phyloP scores from a whole-genome alignment of 1,140 invertebrate species.

The Sitophilus oryzae region DNA sequence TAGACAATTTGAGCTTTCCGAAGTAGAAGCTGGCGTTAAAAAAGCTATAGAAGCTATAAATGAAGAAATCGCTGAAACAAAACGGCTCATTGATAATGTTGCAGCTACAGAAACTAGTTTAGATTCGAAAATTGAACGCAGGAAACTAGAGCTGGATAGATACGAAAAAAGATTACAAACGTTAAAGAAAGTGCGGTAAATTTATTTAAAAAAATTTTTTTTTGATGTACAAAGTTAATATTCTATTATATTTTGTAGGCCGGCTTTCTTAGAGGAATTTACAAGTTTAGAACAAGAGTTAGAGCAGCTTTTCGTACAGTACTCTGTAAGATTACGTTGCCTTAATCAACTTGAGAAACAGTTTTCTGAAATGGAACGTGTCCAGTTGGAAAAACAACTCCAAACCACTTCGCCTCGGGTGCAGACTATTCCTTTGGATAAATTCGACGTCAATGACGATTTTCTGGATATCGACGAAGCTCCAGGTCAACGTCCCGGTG shows the following conservation, averaged over 20 bases:
- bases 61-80: constrained; percentile 65
- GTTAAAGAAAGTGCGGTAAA: constrained; percentile 83
- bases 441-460: constrained; percentile 21
- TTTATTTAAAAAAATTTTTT: background rate
- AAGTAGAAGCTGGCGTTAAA: constrained; percentile 70
- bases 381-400: constrained; percentile 37
- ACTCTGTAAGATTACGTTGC: constrained; percentile 81
- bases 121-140: constrained; percentile 87
- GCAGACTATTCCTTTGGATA: constrained; percentile 38
- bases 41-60: constrained; percentile 62
- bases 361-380: constrained; percentile 63
- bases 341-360: constrained; percentile 76
- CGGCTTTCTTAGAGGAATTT: constrained; percentile 96
- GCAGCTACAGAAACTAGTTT: constrained; percentile 79
- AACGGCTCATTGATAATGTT: constrained; percentile 75
- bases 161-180: constrained; percentile 89
- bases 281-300: constrained; percentile 85
- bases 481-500: constrained; percentile 20
- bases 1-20: constrained; percentile 75
- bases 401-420: constrained; percentile 31
- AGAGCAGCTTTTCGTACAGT: constrained; percentile 78
- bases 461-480: constrained; percentile 27
- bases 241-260: constrained; percentile 53
- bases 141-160: constrained; percentile 81
- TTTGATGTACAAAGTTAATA: background rate